Conservation (phyloP, 2,113 vertebrate species). For the Salvelinus fontinalis region DNA sequence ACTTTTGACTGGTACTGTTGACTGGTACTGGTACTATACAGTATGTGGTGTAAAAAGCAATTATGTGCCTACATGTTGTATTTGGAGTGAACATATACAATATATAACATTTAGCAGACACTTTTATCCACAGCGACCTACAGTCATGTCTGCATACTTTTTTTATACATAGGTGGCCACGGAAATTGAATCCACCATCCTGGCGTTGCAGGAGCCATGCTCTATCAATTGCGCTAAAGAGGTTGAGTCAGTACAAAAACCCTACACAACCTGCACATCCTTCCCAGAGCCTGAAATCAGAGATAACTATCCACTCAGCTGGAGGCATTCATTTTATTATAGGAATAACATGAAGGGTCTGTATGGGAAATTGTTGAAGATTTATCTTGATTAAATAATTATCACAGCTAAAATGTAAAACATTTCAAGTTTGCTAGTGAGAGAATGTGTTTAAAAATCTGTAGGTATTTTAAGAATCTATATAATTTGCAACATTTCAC, state of each 20-base stretch:
- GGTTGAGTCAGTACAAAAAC: conserved; percentile 61
- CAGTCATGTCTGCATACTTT: too few species aligned
- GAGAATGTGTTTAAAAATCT: neutral
- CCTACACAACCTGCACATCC: conserved; percentile 54
- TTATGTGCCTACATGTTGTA: too few species aligned
- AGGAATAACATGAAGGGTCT: conserved; percentile 50
- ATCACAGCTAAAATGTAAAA: too few species aligned
- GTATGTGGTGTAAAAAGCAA: too few species aligned
- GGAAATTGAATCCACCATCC: too few species aligned
- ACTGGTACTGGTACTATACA: too few species aligned
- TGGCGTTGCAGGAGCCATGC: too few species aligned
- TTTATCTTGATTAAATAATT: neutral
- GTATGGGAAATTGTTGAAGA: neutral
- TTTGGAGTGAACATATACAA: too few species aligned
- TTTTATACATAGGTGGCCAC: too few species aligned
- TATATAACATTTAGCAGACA: too few species aligned
- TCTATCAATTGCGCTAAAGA: neutral
- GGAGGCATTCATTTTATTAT: conserved; percentile 60
- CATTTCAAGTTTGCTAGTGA: neutral
- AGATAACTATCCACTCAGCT: conserved; percentile 67
- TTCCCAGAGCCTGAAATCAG: conserved; percentile 18
- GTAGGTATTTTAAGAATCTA: neutral
- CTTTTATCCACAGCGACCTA: too few species aligned
- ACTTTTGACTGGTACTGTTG: too few species aligned
- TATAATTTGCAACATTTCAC: neutral